Base-by-base conservation (phyloP, 2,113 vertebrate species). In the Chrysemys picta region DNA sequence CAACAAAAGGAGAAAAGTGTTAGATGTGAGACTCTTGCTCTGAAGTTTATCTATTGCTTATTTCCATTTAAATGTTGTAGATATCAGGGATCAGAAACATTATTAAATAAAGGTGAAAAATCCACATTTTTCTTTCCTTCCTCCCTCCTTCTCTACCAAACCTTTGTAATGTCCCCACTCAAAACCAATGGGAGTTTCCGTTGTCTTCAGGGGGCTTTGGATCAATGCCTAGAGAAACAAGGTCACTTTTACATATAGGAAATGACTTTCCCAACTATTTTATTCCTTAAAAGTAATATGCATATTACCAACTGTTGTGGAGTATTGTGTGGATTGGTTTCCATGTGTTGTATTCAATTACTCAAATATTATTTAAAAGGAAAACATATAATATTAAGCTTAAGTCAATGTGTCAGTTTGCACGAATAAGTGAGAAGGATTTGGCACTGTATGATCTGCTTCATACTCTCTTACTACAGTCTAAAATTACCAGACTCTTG, bases 371-470 rank as follows among this genome's bases (percentile, higher is more conserved):
- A 72, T 72, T 72, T 72, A 42, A 38, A 42, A 72, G 38, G 69
- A 24, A 72, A 75, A 24, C 5, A 75, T 75, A 75, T 21, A 12
- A 24, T 75, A 75, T 75, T 42, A 42, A 42, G 38, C n/a, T 75
- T 79, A 93, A 95, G 93, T 97, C 95, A 93, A 89, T 97, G 87
- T 89, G 35, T 93, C 54, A n/a, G 14, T 82, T 95, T 93, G 75
- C 53, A 91, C 82, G 86, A 95, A 53, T 25, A 94, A 95, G 90
- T 83, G 54, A 82, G 89, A 85, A 79, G 59, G 54, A 89, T 97
- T 93, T 91, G 49, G 35, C 75, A 84, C 52, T 35, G 52, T 86
- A 3, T 0, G 0, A 56, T 84, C 19, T 91, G 35, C 8, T 25
- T 87, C 54, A 31, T 42, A 38, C 19, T 42, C 35, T 85, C 52